Evolutionary conservation across 2,888 invertebrate genomes (phyloP), one percentile per base, ranked within the genome.

Genomic region (Callosobruchus maculatus): DNA sequence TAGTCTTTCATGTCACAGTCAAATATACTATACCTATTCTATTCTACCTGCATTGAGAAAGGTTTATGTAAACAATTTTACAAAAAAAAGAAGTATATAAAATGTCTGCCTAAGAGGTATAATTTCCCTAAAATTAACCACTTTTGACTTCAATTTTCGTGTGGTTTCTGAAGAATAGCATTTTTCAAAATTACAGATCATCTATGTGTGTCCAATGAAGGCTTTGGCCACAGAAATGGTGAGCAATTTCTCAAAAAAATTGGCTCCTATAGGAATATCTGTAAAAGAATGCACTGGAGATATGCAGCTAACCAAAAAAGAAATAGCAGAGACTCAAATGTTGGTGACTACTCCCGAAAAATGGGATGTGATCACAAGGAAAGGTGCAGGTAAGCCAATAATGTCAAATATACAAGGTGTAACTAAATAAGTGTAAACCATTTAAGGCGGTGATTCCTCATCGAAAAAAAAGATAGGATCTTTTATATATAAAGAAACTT

Each of bases 201-300:
- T 99, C 71, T 99, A 99, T 87, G 95, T 99, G 80, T 99, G 99
- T 0, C 99, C 99, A 0, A 99, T 99, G 99, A 99, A 99, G 89
- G 99, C 99, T 0, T 87, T 99, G 68, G 99, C 99, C 0, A 94
- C 98, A 0, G 99, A 99, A 90, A 99, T 99, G 98, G 97, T 98
- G 0, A 91, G 92, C 0, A 99, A 95, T 86, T 99, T 99, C 87
- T 92, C 94, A 3, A 93, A 93, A 81, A 91, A 96, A 72, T 89
- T 99, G 0, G 89, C 90, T 67, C 90, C 93, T 0, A 83, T 92
- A 30, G 97, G 97, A 5, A 92, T 99, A 26, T 84, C 88, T 0
- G 99, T 99, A 0, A 90, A 93, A 72, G 99, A 99, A 86, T 88
- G 98, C 78, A 99, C 99, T 0, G 99, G 99, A 20, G 99, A 99